Conservation (phyloP, 2,888 invertebrate genomes). For the Taenaris catops region DNA sequence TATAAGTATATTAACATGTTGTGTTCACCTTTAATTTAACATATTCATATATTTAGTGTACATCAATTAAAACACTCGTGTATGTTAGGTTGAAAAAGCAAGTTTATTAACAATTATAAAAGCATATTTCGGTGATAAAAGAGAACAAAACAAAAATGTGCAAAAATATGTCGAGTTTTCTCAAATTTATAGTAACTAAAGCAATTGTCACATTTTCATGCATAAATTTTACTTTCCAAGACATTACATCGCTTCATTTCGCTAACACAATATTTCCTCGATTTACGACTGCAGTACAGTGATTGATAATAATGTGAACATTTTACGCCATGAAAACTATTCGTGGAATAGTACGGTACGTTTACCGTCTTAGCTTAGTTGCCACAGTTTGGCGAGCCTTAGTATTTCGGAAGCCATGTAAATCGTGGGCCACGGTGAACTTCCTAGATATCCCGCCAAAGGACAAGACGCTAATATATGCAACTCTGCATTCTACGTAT, state of each 20-base stretch:
- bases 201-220: conserved; percentile 11
- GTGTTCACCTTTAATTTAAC: neutral
- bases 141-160: neutral
- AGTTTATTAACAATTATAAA: no score
- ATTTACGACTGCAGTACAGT: conserved; percentile 16
- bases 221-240: conserved; percentile 18
- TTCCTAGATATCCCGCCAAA: conserved; percentile 71
- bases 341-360: conserved; percentile 24
- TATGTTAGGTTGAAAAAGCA: no score
- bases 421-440: conserved; percentile 63
- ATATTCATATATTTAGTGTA: neutral
- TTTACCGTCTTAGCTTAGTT: conserved; percentile 22
- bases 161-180: neutral
- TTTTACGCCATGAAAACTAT: conserved; percentile 22
- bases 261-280: conserved; percentile 14
- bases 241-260: conserved; percentile 13
- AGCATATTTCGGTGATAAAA: no score
- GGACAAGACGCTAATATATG: conserved; percentile 78
- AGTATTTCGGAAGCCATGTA: conserved; percentile 73
- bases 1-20: neutral
- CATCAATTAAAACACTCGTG: no score
- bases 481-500: conserved; percentile 69
- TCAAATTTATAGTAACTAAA: conserved; percentile 7
- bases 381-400: conserved; percentile 49
- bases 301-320: conserved; percentile 22